Evolutionary conservation across 1,140 invertebrate genomes (phyloP), one percentile per base, ranked within the genome.

Genomic region (Marisa cornuarietis): DNA sequence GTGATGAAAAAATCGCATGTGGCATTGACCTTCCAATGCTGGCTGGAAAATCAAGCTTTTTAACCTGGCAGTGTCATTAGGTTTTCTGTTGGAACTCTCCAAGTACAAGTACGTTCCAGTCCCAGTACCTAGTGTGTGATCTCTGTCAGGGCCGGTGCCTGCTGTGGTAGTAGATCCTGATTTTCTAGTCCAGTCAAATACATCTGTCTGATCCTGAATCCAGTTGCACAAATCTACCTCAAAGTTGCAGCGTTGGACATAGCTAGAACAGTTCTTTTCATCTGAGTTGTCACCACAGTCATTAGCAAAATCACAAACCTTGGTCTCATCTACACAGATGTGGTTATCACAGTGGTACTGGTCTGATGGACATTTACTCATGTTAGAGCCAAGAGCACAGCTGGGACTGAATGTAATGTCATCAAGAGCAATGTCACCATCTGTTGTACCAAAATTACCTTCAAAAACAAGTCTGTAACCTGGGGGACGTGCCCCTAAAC

Each of bases 101-200:
- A 95, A 94, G 85, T 95, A 96, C 89, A 96, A 93, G 87, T 95
- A 96, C 87, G 95, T 93, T 42, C 95, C 95, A 93, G 91, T 82
- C 94, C 88, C 24, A 78, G 91, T 95, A 95, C 82, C 82, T 14
- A 58, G 73, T 0, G 95, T 96, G 85, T 96, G 95, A 86, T 96
- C 95, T 83, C 91, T 92, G 6, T 93, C 92, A 0, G 95, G 95
- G 14, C 95, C 95, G 0, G 95, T 96, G 13, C 92, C 91, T 0
- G 91, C 31, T 4, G 80, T 83, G 69, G 79, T 74, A 42, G 87
- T 87, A 22, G 82, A 66, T 5, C 92, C 93, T 81, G 93, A 94
- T 22, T 93, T 90, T 78, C 94, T 86, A n/a, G 79, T 91, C 90
- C 90, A 91, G 78, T 90, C 84, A 81, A 90, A 89, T 0, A 85